Base-by-base conservation (phyloP, 2,113 vertebrate species). In the Rhinopithecus roxellana region DNA sequence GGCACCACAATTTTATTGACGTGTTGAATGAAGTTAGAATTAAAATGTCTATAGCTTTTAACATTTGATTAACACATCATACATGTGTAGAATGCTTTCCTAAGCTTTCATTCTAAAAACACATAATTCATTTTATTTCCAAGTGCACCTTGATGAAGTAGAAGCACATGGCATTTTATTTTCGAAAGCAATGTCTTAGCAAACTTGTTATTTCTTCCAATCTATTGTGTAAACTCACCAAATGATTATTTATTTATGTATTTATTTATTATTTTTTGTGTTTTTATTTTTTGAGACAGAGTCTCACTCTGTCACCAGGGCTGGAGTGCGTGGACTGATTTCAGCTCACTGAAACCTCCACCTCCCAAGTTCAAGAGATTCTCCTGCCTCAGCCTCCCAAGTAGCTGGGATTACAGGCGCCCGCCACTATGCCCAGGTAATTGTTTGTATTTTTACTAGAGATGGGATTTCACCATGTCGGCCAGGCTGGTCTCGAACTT, bases 1-100 rank as follows among this genome's bases (percentile, higher is more conserved):
- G 20, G 27, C 55, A 45, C 30, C 45, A 48, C 35, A 72, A 95
- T 79, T 69, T 25, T n/a, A 57, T 8, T 83, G 45, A 93, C 32
- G 84, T 79, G 45, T 1, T 88, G 35, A 74, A 32, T 69, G 2
- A 90, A 78, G 3, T 95, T 79, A 72, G 32, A 78, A 91, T 20
- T 55, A 22, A 57, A 84, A 89, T 91, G 27, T 94, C 23, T 85
- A 64, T 14, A 84, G 52, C 18, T 94, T 91, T 79, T 55, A 96
- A 80, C 32, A 89, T 72, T 92, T 90, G 14, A 94, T 75, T 52
- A 67, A 5, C 23, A 70, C 4, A 32, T 43, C 85, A 85, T 80
- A n/a, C 3, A 77, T 10, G 10, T n/a, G 50, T 2, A 74, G 5
- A 43, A 72, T 69, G 35, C 18, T 90, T 92, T 92, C 67, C 79